A percentile compares a stretch with the other conserved stretches of the same genome.
These are phyloP conservation scores for Trachelus troglodyta DNA, from an alignment of 2,888 invertebrate genomes.

Conservation along the genomic window DNA sequence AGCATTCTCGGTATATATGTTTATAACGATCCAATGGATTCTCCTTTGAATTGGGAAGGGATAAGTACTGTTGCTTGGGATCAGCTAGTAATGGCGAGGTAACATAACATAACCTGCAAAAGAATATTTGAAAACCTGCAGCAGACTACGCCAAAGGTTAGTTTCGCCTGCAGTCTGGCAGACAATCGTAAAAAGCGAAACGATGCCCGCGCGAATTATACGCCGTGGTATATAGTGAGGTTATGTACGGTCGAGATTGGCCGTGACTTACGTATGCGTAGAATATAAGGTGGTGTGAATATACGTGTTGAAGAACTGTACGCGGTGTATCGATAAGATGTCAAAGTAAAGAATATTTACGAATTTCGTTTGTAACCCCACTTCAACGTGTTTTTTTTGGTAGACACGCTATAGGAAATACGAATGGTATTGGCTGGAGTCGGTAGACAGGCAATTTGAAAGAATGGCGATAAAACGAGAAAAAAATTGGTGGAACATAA, in stretches of 20 bases:
- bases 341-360: slow-evolving; percentile 50
- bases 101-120: background rate
- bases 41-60: background rate
- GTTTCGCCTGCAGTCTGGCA: slow-evolving; percentile 53
- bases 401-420: background rate
- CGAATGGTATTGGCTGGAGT: background rate
- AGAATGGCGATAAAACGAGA: background rate
- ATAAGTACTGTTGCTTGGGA: background rate
- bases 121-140: background rate
- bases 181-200: slow-evolving; percentile 65
- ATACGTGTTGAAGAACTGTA: background rate
- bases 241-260: slow-evolving; percentile 1
- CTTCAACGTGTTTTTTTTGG: background rate
- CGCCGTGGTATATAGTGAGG: slow-evolving; percentile 49
- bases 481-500: background rate
- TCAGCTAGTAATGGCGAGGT: background rate
- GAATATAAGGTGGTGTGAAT: slow-evolving; percentile 5
- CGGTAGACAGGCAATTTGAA: slow-evolving; percentile 1
- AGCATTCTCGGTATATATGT: too few relatives aligned
- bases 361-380: slow-evolving; percentile 29
- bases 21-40: background rate
- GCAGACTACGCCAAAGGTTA: slow-evolving; percentile 18
- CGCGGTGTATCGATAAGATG: slow-evolving; percentile 25
- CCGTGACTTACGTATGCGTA: slow-evolving; percentile 1
- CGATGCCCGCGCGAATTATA: slow-evolving; percentile 63